Percentiles rank a stretch among this genome's conserved stretches.
These are phyloP conservation scores for Synanthedon myopaeformis DNA, from an alignment of 2,888 invertebrate genomes.

Conservation along the genomic window DNA sequence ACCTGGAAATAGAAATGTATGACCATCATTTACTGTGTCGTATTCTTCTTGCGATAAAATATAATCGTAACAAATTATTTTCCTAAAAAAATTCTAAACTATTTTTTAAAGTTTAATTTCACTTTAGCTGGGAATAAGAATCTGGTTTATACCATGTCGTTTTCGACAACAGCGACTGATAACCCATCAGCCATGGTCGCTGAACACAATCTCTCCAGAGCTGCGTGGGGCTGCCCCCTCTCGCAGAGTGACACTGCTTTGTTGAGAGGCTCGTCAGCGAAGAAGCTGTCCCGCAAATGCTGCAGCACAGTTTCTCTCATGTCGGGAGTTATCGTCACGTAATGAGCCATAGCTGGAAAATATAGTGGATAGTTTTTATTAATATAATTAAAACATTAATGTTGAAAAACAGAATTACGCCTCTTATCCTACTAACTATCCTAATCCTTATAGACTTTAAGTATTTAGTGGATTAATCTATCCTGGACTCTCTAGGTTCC, in stretches of 20 bases:
- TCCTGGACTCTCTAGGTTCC: too few species aligned
- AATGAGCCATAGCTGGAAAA: conserved; percentile 28
- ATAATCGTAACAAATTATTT: neutral
- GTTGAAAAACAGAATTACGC: too few species aligned
- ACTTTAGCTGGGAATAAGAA: neutral
- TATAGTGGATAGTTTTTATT: neutral
- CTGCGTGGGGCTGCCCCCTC: conserved; percentile 76
- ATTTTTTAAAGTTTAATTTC: neutral
- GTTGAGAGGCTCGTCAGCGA: conserved; percentile 87
- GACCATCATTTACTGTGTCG: too few species aligned
- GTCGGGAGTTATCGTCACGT: conserved; percentile 39
- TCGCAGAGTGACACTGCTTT: conserved; percentile 80
- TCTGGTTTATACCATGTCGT: conserved; percentile 65
- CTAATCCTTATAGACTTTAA: too few species aligned
- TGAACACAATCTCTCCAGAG: conserved; percentile 79
- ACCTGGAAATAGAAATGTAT: conserved; percentile 65
- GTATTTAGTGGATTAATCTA: too few species aligned
- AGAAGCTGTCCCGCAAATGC: conserved; percentile 80
- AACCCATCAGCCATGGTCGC: conserved; percentile 80
- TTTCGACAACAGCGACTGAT: conserved; percentile 76
- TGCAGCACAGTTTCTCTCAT: conserved; percentile 73
- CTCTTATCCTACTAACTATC: too few species aligned
- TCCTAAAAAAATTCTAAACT: neutral
- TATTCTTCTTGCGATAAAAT: too few species aligned
- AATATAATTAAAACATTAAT: too few species aligned